Evolutionary conservation across 53 echinoderm and acorn worm species (phyloP).

Genomic region (Zoroaster sp.): DNA sequence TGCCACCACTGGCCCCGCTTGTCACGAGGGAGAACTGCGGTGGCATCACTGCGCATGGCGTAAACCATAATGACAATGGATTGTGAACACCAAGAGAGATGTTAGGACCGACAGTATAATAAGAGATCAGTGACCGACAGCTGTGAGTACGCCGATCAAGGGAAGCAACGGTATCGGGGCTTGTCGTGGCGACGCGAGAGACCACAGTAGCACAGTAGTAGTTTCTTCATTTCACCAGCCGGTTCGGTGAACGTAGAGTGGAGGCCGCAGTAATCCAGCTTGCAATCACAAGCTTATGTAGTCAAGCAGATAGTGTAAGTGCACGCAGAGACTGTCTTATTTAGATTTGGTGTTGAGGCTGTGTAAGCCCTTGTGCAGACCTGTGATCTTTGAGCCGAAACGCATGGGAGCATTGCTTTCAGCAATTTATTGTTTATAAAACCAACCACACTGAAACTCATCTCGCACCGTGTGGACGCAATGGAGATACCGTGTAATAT

Average conservation of each 20-base stretch:
- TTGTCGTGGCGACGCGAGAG: not conserved
- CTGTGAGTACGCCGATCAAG: not conserved
- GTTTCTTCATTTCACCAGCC: not conserved
- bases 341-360: too few species aligned
- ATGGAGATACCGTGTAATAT: constrained; percentile 8
- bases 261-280: not conserved
- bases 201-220: not conserved
- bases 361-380: too few species aligned
- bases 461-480: not conserved
- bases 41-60: not conserved
- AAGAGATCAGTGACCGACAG: too few species aligned
- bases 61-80: not conserved
- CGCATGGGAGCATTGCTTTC: too few species aligned
- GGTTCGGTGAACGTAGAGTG: not conserved
- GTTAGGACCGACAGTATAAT: not conserved
- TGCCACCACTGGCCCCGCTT: not conserved
- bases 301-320: not conserved
- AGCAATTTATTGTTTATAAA: too few species aligned
- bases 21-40: not conserved
- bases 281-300: not conserved
- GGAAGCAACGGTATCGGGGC: not conserved
- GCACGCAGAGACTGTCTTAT: too few species aligned
- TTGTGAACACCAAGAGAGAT: not conserved
- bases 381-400: too few species aligned
- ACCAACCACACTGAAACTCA: too few species aligned